These are phyloP conservation scores for Oscheius onirici DNA, from an alignment of 2,888 invertebrate genomes.

Conservation along the genomic window DNA sequence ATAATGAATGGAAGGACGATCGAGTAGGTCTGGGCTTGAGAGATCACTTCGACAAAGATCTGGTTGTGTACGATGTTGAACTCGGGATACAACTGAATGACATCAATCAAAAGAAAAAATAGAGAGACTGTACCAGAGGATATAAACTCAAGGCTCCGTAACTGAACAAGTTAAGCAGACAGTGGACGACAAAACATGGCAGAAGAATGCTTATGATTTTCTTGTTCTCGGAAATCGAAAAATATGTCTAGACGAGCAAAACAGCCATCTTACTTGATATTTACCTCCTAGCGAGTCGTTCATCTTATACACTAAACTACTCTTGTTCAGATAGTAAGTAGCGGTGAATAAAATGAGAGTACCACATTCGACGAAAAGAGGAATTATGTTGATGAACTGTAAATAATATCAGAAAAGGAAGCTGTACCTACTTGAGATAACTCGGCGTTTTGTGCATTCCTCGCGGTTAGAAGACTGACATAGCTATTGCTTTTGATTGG, in stretches of 20 bases:
- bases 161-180: conserved; percentile 14
- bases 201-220: conserved; percentile 16
- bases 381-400: neutral
- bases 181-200: conserved; percentile 24
- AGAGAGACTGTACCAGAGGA: neutral
- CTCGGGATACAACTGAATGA: neutral
- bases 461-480: conserved; percentile 2
- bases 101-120: too few relatives aligned
- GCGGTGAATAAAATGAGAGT: neutral
- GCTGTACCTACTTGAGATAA: neutral
- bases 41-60: conserved; percentile 4
- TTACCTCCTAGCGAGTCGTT: neutral
- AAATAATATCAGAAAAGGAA: neutral
- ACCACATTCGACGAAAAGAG: neutral
- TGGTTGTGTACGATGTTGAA: neutral
- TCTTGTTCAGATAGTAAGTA: conserved; percentile 2
- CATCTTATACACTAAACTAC: neutral
- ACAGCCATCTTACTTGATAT: conserved; percentile 9
- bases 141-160: conserved; percentile 12
- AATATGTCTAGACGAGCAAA: neutral
- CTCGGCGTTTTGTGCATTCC: neutral
- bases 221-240: conserved; percentile 11
- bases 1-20: neutral
- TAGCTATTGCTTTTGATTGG: neutral
- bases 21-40: neutral